Percentiles rank a stretch among this genome's conserved stretches.
Evolutionary conservation across 2,113 vertebrate species (phyloP).

Genomic region (Picathartes gymnocephalus): DNA sequence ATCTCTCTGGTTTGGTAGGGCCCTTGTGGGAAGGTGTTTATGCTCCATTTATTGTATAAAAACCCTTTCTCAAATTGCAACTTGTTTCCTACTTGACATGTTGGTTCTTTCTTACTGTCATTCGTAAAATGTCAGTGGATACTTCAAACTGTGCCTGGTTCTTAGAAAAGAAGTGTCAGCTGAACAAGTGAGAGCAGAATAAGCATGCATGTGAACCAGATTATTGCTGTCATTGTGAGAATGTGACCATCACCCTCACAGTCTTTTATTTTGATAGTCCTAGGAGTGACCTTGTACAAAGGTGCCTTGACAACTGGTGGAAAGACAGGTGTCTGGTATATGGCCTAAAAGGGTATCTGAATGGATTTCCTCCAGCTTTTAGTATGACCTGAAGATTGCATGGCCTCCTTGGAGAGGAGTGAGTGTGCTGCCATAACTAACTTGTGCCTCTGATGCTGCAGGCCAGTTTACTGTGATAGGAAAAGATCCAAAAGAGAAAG

Average conservation of each 20-base stretch:
- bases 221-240: background rate
- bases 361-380: background rate
- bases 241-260: background rate
- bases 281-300: background rate
- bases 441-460: background rate
- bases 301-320: background rate
- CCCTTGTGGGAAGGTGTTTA: background rate
- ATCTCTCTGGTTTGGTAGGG: background rate
- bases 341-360: background rate
- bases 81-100: background rate
- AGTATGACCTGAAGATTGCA: background rate
- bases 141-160: background rate
- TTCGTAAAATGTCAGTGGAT: background rate
- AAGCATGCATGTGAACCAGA: background rate
- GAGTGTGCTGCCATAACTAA: background rate
- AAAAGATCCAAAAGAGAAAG: background rate
- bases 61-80: background rate
- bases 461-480: background rate
- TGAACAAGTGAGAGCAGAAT: background rate
- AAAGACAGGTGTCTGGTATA: background rate
- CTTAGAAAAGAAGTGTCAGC: background rate
- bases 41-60: background rate
- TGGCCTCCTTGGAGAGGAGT: background rate
- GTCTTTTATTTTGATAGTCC: background rate
- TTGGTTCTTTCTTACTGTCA: background rate